Base-by-base conservation (phyloP, 2,797 vertebrate species). In the Denticeps clupeoides region DNA sequence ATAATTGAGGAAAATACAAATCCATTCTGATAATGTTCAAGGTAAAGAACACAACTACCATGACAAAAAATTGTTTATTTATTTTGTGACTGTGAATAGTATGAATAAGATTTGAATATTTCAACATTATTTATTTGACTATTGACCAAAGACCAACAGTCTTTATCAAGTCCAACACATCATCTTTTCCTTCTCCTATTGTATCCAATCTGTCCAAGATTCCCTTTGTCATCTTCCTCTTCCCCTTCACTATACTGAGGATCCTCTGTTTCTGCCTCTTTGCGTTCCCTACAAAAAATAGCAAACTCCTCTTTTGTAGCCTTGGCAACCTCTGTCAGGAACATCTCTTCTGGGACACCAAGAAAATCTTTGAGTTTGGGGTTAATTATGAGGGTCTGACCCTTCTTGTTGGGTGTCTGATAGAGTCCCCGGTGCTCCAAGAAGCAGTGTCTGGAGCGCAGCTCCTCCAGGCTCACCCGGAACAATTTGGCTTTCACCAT, bases 381-480 rank as follows among this genome's bases (percentile, higher is more conserved):
- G 70, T 95, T 99, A 32, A 54, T 2, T 21, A 78, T 63, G 35
- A 70, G 70, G 0, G 78, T 90, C 69, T 91, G 90, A 22, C 89
- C 87, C 49, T 93, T 91, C 67, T 92, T 97, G 71, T 86, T 72
- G 0, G 93, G 93, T 2, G 88, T 91, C 42, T 87, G 82, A 59
- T 89, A 97, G 16, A 84, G 66, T 16, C 93, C 93, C 1, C 89
- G 77, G 1, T 90, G 85, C 72, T 97, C 91, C 56, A 99, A 67
- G 67, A 92, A 99, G 48, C 70, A 38, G 52, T 95, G 88, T 5
- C 95, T 83, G 68, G 73, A 80, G 32, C 77, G 77, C 32, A 91
- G 69, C 62, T 91, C 87, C 1, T 71, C 67, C 21, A 95, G 51
- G 1, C 84, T 42, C 54, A 62, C 68, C 28, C 67, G 74, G 58